Base-by-base conservation (phyloP, 2,113 vertebrate genomes). In the Lamprologus speciosus region DNA sequence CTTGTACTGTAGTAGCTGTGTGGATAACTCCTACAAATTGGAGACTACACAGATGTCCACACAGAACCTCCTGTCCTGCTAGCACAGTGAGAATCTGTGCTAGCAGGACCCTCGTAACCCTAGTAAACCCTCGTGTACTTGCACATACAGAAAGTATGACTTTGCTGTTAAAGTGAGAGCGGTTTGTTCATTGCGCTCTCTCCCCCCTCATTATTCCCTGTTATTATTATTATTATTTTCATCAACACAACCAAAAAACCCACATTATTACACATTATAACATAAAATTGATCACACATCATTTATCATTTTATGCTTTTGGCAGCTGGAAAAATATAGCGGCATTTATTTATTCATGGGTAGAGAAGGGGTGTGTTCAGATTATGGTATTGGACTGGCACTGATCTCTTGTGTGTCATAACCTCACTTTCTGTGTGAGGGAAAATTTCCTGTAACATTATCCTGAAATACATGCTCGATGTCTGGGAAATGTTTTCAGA, bases 361-460 rank as follows among this genome's bases (percentile, higher is more conserved):
- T 16, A 8, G 47, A 80, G 65, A 83, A 88, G 81, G 87, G 86
- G 82, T 83, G 88, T 73, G 65, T 87, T 90, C 47, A 85, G 78
- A 87, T 92, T 86, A 92, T 26, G 5, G 81, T 84, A 60, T 54
- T 90, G 83, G 82, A 91, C 89, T 92, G 93, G 92, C 93, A 93
- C 65, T 53, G 88, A 80, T 86, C 82, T 89, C 83, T 40, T 37
- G 80, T 91, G 92, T 94, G 92, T 94, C 92, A 93, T 89, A 92
- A 93, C 92, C 93, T 91, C 90, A 83, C 82, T 93, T 85, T 88
- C 81, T 90, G 68, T 88, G 84, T 85, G 83, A 90, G 87, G 93
- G 90, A 84, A 94, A 94, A 85, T 93, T 94, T 95, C 91, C 92
- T 93, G 95, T 90, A 94, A 93, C 84, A 60, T 57, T 60, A 92